Base-by-base conservation (phyloP, 37 sponge, comb jelly and placozoan species). In the Hexactinellida sp. region DNA sequence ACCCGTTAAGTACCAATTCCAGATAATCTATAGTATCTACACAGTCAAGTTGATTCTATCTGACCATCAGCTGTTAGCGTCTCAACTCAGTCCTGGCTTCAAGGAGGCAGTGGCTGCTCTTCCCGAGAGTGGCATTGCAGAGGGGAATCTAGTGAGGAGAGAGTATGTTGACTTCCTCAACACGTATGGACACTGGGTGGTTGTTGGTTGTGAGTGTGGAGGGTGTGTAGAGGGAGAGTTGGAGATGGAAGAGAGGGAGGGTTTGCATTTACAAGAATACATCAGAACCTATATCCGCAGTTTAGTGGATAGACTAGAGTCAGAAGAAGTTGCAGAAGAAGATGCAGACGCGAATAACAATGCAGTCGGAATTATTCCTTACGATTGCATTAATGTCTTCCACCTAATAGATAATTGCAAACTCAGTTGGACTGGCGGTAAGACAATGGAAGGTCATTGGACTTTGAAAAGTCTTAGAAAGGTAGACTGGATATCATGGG, bases 41-140 rank as follows among this genome's bases (percentile, higher is more conserved):
- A 7, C 28, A 10, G 5, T 63, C 76, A 63, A n/a, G 5, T 7
- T 63, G 3, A 47, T 47, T 9, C 34, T 63, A 10, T n/a, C 34
- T 7, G 30, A 63, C 13, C 32, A 63, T 3, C 25, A 63, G 34
- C 76, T 25, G 34, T 7, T 32, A n/a, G 30, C 13, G 5, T 63
- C 34, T 63, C 25, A 25, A n/a, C 76, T 63, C 76, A 63, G 32
- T 63, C 76, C 76, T 63, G 76, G 28, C 76, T 63, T 63, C 76
- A 28, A 63, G 76, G 32, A 63, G 34, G 25, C 76, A 63, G 76
- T 63, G 30, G 34, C 25, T 21, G 76, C 25, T 32, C 76, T 63
- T 21, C 76, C 76, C 5, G 76, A 47, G 52, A 47, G 16, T 47
- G 16, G 52, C 52, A 47, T 47, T 47, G 52, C 13, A 47, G 76